A percentile compares a stretch with the other conserved stretches of the same genome.
phyloP scores from a whole-genome alignment of 2,113 vertebrate genomes.

The Scatophagus argus region DNA sequence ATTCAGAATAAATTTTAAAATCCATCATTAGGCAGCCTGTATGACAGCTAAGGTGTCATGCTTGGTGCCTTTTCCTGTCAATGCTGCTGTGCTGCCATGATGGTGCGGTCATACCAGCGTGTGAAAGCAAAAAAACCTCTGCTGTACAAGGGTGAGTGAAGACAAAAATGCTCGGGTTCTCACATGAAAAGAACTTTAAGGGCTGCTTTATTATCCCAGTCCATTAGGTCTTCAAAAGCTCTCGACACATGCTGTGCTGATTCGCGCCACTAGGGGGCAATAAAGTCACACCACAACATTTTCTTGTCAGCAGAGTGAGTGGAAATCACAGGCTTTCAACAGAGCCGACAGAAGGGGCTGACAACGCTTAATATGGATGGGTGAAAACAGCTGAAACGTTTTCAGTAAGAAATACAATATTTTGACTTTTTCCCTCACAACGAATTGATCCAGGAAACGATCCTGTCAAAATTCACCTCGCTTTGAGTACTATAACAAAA shows the following conservation, averaged over 20 bases:
- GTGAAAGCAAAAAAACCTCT: not conserved
- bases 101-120: not conserved
- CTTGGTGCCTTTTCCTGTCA: not conserved
- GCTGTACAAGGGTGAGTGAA: not conserved
- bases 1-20: not conserved
- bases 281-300: conserved; percentile 29
- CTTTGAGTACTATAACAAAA: not conserved
- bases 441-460: not conserved
- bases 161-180: not conserved
- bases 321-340: not conserved
- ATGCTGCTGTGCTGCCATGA: not conserved
- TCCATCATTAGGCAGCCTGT: not conserved
- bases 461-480: conserved; percentile 20
- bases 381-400: not conserved
- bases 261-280: conserved; percentile 72
- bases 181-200: not conserved
- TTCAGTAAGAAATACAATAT: conserved; percentile 12
- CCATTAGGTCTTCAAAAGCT: not conserved
- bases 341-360: conserved; percentile 9
- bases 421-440: conserved; percentile 3
- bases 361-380: conserved; percentile 3
- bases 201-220: not conserved
- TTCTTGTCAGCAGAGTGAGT: not conserved
- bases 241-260: conserved; percentile 1
- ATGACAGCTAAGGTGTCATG: not conserved